Evolutionary conservation across 2,888 invertebrate species (phyloP).

Genomic region (Sceliomorpha sp.): DNA sequence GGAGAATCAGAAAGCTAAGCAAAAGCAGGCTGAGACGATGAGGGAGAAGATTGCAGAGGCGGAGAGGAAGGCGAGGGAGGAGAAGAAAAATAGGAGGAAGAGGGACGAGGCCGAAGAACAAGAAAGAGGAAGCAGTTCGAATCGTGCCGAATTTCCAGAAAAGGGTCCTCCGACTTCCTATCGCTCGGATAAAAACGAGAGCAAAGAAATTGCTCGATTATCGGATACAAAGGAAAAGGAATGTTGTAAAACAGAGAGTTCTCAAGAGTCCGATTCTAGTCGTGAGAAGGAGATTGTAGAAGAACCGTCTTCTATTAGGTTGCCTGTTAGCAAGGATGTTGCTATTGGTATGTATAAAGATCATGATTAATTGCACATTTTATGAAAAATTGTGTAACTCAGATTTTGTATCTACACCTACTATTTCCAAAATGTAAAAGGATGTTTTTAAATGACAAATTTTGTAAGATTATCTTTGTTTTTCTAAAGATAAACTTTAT

Average conservation of each 20-base stretch:
- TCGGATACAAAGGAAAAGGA: constrained; percentile 12
- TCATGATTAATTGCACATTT: neutral
- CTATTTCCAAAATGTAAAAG: too few relatives aligned
- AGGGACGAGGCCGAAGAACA: constrained; percentile 58
- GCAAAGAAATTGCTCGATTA: constrained; percentile 10
- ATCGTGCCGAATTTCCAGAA: neutral
- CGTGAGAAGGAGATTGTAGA: constrained; percentile 7
- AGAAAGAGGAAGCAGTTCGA: constrained; percentile 1
- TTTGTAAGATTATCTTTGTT: too few relatives aligned
- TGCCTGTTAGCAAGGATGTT: constrained; percentile 74
- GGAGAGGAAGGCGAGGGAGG: constrained; percentile 85
- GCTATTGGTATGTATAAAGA: constrained; percentile 61
- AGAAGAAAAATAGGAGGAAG: constrained; percentile 79
- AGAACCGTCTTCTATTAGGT: constrained; percentile 54
- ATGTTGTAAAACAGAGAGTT: constrained; percentile 3
- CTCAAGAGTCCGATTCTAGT: neutral
- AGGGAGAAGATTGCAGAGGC: constrained; percentile 89
- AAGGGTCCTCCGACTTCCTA: neutral
- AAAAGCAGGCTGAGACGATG: constrained; percentile 87
- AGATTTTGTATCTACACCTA: too few relatives aligned
- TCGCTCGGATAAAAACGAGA: neutral
- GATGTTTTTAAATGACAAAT: too few relatives aligned
- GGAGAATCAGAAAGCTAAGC: constrained; percentile 87
- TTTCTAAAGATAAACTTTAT: too few relatives aligned
- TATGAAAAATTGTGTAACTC: constrained; percentile 1